Evolutionary conservation across 2,797 vertebrate genomes (phyloP), one percentile per base, ranked within the genome.

Genomic region (Lepidocolaptes lacrymiger): DNA sequence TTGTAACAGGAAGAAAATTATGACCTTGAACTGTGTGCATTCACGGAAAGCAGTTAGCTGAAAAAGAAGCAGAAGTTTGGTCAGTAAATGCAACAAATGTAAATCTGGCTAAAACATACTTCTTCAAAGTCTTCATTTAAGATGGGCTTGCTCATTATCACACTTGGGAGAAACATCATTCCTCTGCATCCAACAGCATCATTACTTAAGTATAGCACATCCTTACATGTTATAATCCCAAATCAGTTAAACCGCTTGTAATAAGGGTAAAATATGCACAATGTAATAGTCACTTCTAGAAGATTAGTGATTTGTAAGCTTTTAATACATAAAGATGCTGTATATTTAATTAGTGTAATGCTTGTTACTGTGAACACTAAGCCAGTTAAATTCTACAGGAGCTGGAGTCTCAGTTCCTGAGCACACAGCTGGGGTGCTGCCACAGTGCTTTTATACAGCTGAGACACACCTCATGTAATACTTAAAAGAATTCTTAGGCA

Each of bases 41-140:
- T 98, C 98, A 97, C 1, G 84, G 98, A 98, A 98, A 98, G 97
- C 98, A 98, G 99, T 99, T 99, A 99, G 98, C 99, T 99, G 97
- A 69, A 98, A 97, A 96, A 91, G 92, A 97, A 97, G 64, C 32
- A 96, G 97, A 81, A 95, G 73, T 80, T 97, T 82, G 61, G 88
- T 97, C 84, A 98, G 91, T 64, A 91, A 87, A 76, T 23, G 81
- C 21, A 91, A 52, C 12, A 4, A 43, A 79, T 18, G 13, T 78
- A 61, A 59, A 69, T 23, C 20, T 58, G 67, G 67, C 52, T 93
- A 54, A 78, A 86, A 91, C 5, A 64, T 1, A 88, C 27, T 62
- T 93, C 52, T 64, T 85, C n/a, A 46, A n/a, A 89, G 41, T 36
- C 63, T 76, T 77, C 49, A 48, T 36, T 76, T 88, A 56, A 64